phyloP scores from a whole-genome alignment of 2,797 vertebrate species.

The Enteromius radiatus region DNA sequence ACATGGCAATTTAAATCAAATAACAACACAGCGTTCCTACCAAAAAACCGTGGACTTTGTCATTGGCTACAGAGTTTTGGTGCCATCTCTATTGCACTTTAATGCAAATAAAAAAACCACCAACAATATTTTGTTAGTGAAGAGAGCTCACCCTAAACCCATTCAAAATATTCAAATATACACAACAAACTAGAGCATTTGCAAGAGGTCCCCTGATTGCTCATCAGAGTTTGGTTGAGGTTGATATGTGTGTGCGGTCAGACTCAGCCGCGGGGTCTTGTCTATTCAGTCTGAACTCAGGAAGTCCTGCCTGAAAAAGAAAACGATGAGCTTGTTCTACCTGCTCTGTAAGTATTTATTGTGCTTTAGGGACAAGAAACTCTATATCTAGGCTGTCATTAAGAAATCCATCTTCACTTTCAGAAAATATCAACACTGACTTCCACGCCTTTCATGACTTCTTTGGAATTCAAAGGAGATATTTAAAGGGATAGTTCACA shows the following conservation, averaged over 20 bases:
- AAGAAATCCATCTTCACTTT: constrained; percentile 6
- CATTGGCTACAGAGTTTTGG: neutral
- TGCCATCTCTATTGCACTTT: neutral
- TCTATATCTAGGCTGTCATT: constrained; percentile 27
- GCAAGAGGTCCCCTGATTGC: neutral
- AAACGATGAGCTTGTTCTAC: constrained; percentile 25
- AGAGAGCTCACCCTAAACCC: neutral
- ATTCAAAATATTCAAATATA: constrained; percentile 15
- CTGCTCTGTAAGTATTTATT: constrained; percentile 33
- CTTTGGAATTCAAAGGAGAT: too few species aligned
- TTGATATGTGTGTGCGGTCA: constrained; percentile 1
- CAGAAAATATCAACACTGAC: constrained; percentile 1
- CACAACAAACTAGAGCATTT: constrained; percentile 3
- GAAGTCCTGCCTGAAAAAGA: constrained; percentile 14
- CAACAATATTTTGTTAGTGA: neutral
- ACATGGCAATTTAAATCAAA: neutral
- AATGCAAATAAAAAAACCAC: neutral
- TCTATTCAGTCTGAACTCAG: constrained; percentile 13
- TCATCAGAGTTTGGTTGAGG: constrained; percentile 6
- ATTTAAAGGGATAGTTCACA: neutral
- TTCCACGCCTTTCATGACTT: neutral
- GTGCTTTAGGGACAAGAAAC: constrained; percentile 39
- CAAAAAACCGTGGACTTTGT: neutral
- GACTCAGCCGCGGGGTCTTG: constrained; percentile 3
- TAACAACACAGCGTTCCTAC: neutral